Evolutionary conservation across 2,888 invertebrate genomes (phyloP).

Genomic region (Lepas anatifera): DNA sequence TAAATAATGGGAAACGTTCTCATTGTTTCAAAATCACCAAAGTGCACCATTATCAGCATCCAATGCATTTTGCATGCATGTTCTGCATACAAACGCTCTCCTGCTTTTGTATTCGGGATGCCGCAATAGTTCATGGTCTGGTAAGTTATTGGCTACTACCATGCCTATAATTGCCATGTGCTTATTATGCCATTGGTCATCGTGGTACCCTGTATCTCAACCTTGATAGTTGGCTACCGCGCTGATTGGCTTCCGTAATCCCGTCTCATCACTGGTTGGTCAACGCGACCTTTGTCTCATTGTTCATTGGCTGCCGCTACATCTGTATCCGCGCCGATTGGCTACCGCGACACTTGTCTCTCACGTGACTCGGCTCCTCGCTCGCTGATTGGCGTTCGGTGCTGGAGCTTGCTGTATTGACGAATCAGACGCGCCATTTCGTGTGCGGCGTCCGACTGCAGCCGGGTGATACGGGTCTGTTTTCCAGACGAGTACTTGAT

Average conservation of each 20-base stretch:
- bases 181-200: too few relatives aligned
- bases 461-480: constrained; percentile 84
- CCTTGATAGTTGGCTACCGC: too few relatives aligned
- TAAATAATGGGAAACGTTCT: too few relatives aligned
- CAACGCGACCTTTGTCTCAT: too few relatives aligned
- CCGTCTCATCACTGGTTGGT: not conserved
- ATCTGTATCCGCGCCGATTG: not conserved
- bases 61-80: not conserved
- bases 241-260: not conserved
- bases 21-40: not conserved
- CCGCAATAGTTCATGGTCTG: too few relatives aligned
- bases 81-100: not conserved
- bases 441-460: constrained; percentile 95
- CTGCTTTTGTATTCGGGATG: too few relatives aligned
- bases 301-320: too few relatives aligned
- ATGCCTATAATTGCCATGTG: too few relatives aligned
- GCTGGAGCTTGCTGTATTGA: constrained; percentile 89
- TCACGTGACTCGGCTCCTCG: not conserved
- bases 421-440: constrained; percentile 91
- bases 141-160: too few relatives aligned
- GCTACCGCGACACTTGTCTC: not conserved
- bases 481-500: constrained; percentile 94
- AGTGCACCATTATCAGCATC: not conserved
- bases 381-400: constrained; percentile 33
- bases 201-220: too few relatives aligned